Conservation (phyloP, 1,140 invertebrate species). For the Bombus pascuorum region DNA sequence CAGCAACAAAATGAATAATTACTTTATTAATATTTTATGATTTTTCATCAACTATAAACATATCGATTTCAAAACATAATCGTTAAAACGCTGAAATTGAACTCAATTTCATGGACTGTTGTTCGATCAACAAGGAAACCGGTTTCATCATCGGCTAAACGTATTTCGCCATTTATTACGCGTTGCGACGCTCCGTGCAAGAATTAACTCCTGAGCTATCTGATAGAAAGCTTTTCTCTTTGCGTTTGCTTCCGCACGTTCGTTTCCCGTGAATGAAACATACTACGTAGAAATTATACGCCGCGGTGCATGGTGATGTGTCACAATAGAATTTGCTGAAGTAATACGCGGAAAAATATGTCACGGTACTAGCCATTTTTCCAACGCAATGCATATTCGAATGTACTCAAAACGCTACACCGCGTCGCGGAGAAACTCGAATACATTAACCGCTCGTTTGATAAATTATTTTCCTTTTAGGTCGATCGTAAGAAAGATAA, state of each 20-base stretch:
- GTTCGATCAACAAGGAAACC: conserved; percentile 20
- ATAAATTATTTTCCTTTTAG: background rate
- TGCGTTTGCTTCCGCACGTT: background rate
- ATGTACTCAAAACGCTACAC: background rate
- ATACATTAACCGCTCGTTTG: background rate
- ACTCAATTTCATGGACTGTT: conserved; percentile 5
- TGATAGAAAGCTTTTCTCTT: conserved; percentile 21
- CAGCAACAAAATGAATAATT: background rate
- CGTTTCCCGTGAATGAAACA: background rate
- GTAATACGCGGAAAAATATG: no score
- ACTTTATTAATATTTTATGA: background rate
- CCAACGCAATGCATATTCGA: background rate
- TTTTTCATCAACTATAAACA: background rate
- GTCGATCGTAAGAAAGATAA: background rate
- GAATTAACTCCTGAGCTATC: conserved; percentile 14
- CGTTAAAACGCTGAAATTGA: background rate
- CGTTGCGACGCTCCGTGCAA: background rate
- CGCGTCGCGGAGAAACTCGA: background rate
- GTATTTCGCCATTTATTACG: conserved; percentile 15
- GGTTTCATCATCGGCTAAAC: conserved; percentile 9
- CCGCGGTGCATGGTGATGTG: background rate
- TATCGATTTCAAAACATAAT: background rate
- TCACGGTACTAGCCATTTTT: background rate
- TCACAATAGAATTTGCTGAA: background rate
- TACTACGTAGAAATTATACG: background rate